A percentile compares a stretch with the other conserved stretches of the same genome.
Conservation (phyloP, 2,888 invertebrate genomes). For the Mechanitis messenoides region DNA sequence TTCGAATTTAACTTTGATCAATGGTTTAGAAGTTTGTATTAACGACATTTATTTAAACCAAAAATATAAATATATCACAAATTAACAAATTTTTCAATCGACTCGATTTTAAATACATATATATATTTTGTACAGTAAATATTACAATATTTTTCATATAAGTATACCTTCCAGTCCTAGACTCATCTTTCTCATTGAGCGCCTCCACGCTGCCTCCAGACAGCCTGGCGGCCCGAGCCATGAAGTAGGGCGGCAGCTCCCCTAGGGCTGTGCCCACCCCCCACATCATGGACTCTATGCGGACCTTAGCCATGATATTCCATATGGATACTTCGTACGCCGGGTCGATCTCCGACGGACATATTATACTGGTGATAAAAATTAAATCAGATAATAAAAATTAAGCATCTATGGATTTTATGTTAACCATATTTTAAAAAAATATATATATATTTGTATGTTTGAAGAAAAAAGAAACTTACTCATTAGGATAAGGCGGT, state of each 20-base stretch:
- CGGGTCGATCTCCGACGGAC: conserved; percentile 84
- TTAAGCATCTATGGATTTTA: background rate
- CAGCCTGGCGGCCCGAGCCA: conserved; percentile 95
- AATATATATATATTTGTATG: background rate
- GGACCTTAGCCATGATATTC: conserved; percentile 95
- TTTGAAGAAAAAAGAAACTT: conserved; percentile 41
- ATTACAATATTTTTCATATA: conserved; percentile 2
- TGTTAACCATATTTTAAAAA: too few species aligned
- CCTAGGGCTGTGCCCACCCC: conserved; percentile 98
- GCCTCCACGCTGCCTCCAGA: conserved; percentile 67
- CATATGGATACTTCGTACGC: conserved; percentile 86
- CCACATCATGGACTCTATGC: conserved; percentile 98
- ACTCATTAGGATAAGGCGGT: conserved; percentile 99
- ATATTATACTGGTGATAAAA: conserved; percentile 84
- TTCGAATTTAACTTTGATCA: too few species aligned
- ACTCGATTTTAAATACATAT: background rate
- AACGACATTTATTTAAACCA: too few species aligned
- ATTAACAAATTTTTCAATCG: too few species aligned
- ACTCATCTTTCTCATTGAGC: conserved; percentile 46
- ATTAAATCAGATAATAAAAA: conserved; percentile 13
- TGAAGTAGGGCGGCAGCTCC: conserved; percentile 99
- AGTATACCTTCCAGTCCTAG: conserved; percentile 45
- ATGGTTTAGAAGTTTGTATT: too few species aligned
- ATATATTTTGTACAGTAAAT: background rate
- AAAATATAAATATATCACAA: too few species aligned